phyloP scores from a whole-genome alignment of 2,113 vertebrate species.

The Eonycteris spelaea region DNA sequence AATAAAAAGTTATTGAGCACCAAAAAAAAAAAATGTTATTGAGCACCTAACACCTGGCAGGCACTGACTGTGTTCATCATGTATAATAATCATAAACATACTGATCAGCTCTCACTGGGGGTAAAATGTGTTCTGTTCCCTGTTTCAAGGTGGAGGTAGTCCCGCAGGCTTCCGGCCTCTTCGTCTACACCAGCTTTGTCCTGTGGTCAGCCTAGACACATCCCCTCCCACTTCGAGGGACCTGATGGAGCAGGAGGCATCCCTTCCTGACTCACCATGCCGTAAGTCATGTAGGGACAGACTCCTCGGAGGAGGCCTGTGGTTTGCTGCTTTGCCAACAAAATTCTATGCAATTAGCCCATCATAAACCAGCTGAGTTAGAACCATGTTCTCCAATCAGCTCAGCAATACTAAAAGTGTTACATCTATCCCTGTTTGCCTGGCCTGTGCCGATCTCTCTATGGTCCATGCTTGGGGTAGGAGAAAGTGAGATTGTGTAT shows the following conservation, averaged over 20 bases:
- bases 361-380: too few species aligned
- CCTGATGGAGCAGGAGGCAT: background rate
- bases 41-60: rapidly evolving
- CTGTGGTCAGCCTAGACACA: background rate
- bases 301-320: background rate
- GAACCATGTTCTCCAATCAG: background rate
- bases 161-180: background rate
- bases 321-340: background rate
- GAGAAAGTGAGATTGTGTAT: background rate
- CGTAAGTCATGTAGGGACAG: rapidly evolving
- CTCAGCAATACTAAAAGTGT: too few species aligned
- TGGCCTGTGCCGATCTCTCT: background rate
- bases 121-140: background rate
- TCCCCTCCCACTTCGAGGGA: background rate
- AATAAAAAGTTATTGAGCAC: background rate
- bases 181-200: background rate
- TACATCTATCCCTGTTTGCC: background rate
- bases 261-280: background rate
- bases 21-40: background rate
- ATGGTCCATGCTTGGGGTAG: background rate
- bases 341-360: background rate
- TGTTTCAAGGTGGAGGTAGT: background rate
- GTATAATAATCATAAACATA: too few species aligned
- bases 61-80: background rate
- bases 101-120: rapidly evolving